Base-by-base conservation (phyloP, 2,888 invertebrate species). In the Acanthosepion esculentum region DNA sequence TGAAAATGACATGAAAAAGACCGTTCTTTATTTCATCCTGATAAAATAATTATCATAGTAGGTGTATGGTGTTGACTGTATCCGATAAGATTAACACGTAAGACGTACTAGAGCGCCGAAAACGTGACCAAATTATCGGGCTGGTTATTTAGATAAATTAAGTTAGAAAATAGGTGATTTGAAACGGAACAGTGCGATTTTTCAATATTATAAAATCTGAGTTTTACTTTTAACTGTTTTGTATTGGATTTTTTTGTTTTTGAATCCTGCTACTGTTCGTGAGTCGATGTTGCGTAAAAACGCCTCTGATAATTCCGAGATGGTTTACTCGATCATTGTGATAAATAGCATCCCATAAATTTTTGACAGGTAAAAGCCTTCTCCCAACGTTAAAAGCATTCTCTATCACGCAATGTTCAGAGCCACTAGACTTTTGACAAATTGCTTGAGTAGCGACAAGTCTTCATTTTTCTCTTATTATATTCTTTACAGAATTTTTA, bases 261-360 rank as follows among this genome's bases (percentile, higher is more conserved):
- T 15, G 12, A 78, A 78, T 15, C 8, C n/a, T 33, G 78, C n/a
- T 78, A n/a, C n/a, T 78, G n/a, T n/a, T 78, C 78, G 78, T 33
- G n/a, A 78, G 10, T 78, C 78, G n/a, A 78, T 78, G n/a, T 78
- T 78, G 78, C n/a, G n/a, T 41, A 23, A 78, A 78, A 78, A n/a
- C 78, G 78, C 78, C 78, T 78, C n/a, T 78, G 78, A 78, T 78
- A 33, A n/a, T 33, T 78, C 78, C 12, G 29, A 78, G n/a, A n/a
- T 78, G 78, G 78, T 78, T 78, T n/a, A 78, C n/a, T 78, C 15
- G n/a, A 78, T 78, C n/a, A 78, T 78, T n/a, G n/a, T 78, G 78
- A 78, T 78, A 78, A 78, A 78, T 78, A 78, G 78, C n/a, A 78
- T n/a, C 78, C 78, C n/a, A 78, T 78, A 78, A 78, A 78, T 78